Evolutionary conservation across 2,797 vertebrate genomes (phyloP), one percentile per base, ranked within the genome.

Genomic region (Sarcophilus harrisii): DNA sequence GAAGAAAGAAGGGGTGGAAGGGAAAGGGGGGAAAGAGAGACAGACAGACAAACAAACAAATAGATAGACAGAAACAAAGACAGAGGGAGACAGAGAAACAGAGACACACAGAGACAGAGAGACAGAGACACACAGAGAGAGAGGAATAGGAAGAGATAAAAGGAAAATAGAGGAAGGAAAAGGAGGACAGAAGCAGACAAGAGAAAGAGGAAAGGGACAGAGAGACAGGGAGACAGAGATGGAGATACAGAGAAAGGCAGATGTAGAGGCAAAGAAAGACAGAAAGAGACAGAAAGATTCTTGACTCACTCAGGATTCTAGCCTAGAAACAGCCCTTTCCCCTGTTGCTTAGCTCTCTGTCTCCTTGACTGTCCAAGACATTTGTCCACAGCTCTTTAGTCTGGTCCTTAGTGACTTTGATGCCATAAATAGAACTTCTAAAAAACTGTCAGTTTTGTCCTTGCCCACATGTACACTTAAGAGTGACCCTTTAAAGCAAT

Each of bases 41-140:
- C 1, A 30, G 11, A 30, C 28, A 60, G 59, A 60, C 6, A 60
- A 0, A 29, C 3, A 32, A 0, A 3, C 0, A 62, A 4, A 49
- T 4, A 49, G 49, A 18, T n/a, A 4, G 29, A 16, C 52, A 54
- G 29, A 30, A 59, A 49, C 49, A 49, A 6, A 59, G 52, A 52
- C 52, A 52, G 52, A 52, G 52, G n/a, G n/a, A 4, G 29, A 32
- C 52, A 54, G 29, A 30, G 59, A 12, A 12, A 32, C 11, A 12
- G 58, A 49, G 49, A 49, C 49, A 49, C 49, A 49, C 49, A 49
- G 27, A 59, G 52, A 52, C 52, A 52, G 49, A 52, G 49, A 52
- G 5, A 52, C 49, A 52, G 49, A 52, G 49, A 52, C 49, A 52
- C 49, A 52, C 49, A 38, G 66, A 38, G 11, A 9, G 2, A 21